Evolutionary conservation across 2,797 vertebrate genomes (phyloP).

Genomic region (Cercopithecus hamlyni): DNA sequence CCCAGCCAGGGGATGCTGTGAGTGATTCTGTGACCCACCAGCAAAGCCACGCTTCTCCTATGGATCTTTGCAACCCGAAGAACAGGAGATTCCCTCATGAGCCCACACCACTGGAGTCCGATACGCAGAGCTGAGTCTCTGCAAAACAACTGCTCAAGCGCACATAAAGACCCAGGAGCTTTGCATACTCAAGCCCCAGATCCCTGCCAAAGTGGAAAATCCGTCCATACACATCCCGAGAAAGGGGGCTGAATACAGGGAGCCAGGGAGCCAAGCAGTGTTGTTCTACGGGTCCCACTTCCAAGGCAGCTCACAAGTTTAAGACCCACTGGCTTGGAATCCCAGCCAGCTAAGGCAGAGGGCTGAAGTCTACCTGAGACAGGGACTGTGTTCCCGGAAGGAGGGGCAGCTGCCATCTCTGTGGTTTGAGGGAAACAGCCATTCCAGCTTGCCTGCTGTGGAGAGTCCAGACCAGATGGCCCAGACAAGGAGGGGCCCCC

Average conservation of each 20-base stretch:
- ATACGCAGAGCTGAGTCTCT: background rate
- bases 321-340: background rate
- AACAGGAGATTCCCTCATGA: background rate
- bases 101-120: background rate
- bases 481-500: background rate
- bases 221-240: background rate
- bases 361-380: background rate
- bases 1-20: background rate
- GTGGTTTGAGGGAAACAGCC: background rate
- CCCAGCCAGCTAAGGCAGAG: background rate
- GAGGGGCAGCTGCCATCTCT: background rate
- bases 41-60: background rate
- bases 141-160: background rate
- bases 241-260: background rate
- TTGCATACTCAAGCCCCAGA: background rate
- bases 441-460: background rate
- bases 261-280: background rate
- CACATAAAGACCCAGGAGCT: background rate
- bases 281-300: background rate
- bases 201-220: background rate
- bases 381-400: background rate
- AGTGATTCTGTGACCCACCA: background rate
- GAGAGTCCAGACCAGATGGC: background rate
- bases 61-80: background rate
- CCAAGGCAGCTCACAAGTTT: background rate